phyloP scores from a whole-genome alignment of 2,888 invertebrate genomes.

The Melanchra persicariae region DNA sequence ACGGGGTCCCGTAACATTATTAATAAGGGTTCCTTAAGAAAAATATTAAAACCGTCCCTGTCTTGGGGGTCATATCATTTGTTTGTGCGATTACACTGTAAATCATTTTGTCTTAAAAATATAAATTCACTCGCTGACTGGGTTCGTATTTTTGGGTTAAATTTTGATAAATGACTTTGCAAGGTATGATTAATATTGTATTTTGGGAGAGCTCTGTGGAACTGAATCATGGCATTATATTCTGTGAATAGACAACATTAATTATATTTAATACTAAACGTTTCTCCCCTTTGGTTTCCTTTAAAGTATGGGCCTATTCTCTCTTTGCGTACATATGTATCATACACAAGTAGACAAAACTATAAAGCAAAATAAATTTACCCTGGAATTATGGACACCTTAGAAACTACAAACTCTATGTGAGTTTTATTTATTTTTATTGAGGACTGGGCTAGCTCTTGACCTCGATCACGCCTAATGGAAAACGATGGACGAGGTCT shows the following conservation, averaged over 20 bases:
- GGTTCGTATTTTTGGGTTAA: slow-evolving; percentile 41
- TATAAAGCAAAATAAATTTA: background rate
- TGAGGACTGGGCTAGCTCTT: no score
- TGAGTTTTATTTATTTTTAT: no score
- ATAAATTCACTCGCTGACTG: slow-evolving; percentile 49
- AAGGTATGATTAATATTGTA: slow-evolving; percentile 54
- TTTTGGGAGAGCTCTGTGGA: slow-evolving; percentile 34
- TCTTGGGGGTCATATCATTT: slow-evolving; percentile 51
- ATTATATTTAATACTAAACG: slow-evolving; percentile 36
- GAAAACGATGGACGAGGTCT: no score
- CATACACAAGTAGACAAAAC: background rate
- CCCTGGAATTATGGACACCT: no score
- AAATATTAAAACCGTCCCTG: slow-evolving; percentile 58
- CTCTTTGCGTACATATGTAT: background rate
- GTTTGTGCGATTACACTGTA: slow-evolving; percentile 55
- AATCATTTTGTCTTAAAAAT: slow-evolving; percentile 52
- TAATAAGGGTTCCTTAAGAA: slow-evolving; percentile 62
- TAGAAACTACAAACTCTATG: background rate
- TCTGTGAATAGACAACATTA: slow-evolving; percentile 36
- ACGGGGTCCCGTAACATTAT: slow-evolving; percentile 60
- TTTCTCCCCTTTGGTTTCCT: slow-evolving; percentile 1
- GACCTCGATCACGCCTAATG: no score
- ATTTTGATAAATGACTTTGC: slow-evolving; percentile 55
- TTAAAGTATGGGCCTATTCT: background rate
- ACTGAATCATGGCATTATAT: slow-evolving; percentile 33